Evolutionary conservation across 1,140 invertebrate species (phyloP).

Genomic region (Drosophila arizonae): DNA sequence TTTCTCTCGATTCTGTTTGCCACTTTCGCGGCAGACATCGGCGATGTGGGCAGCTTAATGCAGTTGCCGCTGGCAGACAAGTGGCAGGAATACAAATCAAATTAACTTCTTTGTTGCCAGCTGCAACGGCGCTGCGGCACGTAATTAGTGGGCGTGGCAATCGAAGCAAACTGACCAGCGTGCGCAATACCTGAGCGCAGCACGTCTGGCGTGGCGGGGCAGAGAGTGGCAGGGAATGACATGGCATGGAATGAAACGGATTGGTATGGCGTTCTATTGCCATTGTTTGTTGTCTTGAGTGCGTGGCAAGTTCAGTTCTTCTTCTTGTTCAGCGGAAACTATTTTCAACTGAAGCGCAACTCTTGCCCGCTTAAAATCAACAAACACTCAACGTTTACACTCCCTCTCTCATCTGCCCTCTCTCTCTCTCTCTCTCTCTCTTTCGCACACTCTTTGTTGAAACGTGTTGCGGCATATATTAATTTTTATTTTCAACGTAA

Average conservation of each 20-base stretch:
- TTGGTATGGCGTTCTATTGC: not conserved
- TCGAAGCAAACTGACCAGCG: slow-evolving; percentile 5
- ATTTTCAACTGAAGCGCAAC: slow-evolving; percentile 60
- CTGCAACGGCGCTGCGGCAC: slow-evolving; percentile 2
- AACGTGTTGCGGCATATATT: slow-evolving; percentile 77
- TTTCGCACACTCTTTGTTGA: slow-evolving; percentile 20
- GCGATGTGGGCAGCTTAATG: slow-evolving; percentile 34
- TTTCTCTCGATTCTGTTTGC: not conserved
- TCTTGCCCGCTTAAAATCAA: slow-evolving; percentile 54
- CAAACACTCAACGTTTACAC: slow-evolving; percentile 28
- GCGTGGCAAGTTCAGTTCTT: slow-evolving; percentile 4
- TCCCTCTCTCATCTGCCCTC: not conserved
- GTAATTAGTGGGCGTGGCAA: slow-evolving; percentile 38
- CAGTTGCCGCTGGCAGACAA: slow-evolving; percentile 56
- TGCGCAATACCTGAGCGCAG: slow-evolving; percentile 5
- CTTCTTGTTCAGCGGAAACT: slow-evolving; percentile 65
- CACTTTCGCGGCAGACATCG: not conserved
- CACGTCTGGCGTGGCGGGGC: not conserved
- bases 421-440: not conserved
- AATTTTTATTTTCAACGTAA: slow-evolving; percentile 71
- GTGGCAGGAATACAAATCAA: slow-evolving; percentile 75
- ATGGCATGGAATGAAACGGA: not conserved
- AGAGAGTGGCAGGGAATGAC: not conserved
- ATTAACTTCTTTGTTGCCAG: slow-evolving; percentile 52
- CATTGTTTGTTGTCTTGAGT: slow-evolving; percentile 8